phyloP scores from a whole-genome alignment of 2,113 vertebrate species.

The Cacatua alba region DNA sequence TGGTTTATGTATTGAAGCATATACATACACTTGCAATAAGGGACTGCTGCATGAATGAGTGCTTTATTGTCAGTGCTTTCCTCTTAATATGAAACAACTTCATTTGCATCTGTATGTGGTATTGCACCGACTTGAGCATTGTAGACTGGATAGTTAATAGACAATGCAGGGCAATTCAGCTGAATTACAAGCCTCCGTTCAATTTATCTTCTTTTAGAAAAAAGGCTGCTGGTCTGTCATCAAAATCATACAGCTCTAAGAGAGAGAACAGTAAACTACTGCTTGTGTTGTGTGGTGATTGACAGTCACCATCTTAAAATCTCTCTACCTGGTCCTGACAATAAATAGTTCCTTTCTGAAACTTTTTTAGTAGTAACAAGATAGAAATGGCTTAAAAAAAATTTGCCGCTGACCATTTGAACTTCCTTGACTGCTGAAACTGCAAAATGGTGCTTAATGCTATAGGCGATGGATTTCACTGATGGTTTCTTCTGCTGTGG shows the following conservation, averaged over 20 bases:
- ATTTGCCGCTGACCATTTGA: not conserved
- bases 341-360: not conserved
- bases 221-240: not conserved
- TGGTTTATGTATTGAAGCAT: not conserved
- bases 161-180: not conserved
- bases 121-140: not conserved
- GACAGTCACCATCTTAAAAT: not conserved
- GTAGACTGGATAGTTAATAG: not conserved
- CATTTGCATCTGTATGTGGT: not conserved
- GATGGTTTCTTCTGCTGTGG: not conserved
- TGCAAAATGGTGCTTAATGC: not conserved
- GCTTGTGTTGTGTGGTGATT: not conserved
- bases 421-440: not conserved
- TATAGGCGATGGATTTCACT: not conserved
- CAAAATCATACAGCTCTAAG: fast-evolving
- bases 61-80: not conserved
- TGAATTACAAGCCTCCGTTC: not conserved
- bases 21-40: fast-evolving
- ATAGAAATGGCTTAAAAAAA: not conserved
- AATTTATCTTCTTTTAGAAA: not conserved
- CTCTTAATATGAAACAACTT: not conserved
- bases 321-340: not conserved
- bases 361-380: not conserved
- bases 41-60: not conserved
- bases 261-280: not conserved